Evolutionary conservation across 2,888 invertebrate genomes (phyloP).

Genomic region (Pachymerium ferrugineum): DNA sequence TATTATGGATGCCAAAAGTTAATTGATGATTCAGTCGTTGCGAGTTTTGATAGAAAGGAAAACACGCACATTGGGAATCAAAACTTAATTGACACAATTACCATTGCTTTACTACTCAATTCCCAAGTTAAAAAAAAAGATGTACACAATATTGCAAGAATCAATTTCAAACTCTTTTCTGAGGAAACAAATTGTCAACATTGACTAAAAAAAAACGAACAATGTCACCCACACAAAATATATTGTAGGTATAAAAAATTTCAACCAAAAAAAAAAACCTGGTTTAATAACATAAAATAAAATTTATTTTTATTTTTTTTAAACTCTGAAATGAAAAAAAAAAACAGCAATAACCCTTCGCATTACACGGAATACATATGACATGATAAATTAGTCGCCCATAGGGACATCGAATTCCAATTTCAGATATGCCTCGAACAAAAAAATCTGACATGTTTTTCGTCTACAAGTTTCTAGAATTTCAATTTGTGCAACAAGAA

Average conservation of each 20-base stretch:
- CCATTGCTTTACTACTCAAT: neutral
- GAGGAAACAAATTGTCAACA: too few relatives aligned
- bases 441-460: neutral
- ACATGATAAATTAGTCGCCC: conserved; percentile 11
- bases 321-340: neutral
- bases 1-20: conserved; percentile 10
- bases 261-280: neutral
- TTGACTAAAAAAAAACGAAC: too few relatives aligned
- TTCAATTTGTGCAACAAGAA: neutral
- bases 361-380: neutral
- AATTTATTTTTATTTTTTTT: neutral
- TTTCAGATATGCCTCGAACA: conserved; percentile 5
- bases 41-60: conserved; percentile 14
- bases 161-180: too few relatives aligned
- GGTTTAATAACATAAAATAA: neutral
- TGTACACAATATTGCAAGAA: too few relatives aligned
- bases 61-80: conserved; percentile 21
- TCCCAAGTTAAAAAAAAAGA: neutral
- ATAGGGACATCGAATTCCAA: conserved; percentile 18
- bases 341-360: neutral
- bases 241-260: neutral
- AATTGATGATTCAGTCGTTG: conserved; percentile 9
- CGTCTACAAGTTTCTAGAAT: neutral
- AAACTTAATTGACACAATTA: conserved; percentile 17
- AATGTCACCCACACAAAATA: too few relatives aligned